Conservation (phyloP, 2,888 invertebrate genomes). For the Hirtodrosophila alboralis region DNA sequence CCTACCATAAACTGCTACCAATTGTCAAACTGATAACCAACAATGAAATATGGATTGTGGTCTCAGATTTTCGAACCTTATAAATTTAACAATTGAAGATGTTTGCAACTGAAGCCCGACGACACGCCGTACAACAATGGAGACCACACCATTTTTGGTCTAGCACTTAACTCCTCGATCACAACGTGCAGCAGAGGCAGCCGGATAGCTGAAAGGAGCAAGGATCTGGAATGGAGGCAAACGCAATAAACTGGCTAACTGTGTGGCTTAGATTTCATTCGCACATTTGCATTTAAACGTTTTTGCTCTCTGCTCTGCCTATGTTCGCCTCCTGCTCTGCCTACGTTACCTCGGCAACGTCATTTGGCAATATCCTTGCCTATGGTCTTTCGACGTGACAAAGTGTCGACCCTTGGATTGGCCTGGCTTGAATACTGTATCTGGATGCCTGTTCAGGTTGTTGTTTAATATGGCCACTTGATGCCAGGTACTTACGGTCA, state of each 20-base stretch:
- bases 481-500: constrained; percentile 89
- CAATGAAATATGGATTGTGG: constrained; percentile 59
- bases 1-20: constrained; percentile 26
- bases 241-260: constrained; percentile 27
- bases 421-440: not conserved
- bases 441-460: constrained; percentile 15
- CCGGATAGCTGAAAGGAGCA: not conserved
- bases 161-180: constrained; percentile 51
- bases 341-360: constrained; percentile 44
- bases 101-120: constrained; percentile 28
- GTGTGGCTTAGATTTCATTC: constrained; percentile 63
- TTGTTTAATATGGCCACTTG: constrained; percentile 61
- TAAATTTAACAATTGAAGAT: constrained; percentile 47
- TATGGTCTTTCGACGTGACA: constrained; percentile 50
- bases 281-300: constrained; percentile 64
- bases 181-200: constrained; percentile 19
- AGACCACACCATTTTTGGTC: constrained; percentile 66
- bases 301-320: constrained; percentile 9
- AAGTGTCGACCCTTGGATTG: constrained; percentile 39
- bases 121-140: constrained; percentile 26
- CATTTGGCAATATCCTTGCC: constrained; percentile 48
- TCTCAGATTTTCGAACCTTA: constrained; percentile 61
- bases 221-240: constrained; percentile 8
- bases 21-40: constrained; percentile 26
- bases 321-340: not conserved